Conservation (phyloP, 2,113 vertebrate species). For the Microtus richardsoni region DNA sequence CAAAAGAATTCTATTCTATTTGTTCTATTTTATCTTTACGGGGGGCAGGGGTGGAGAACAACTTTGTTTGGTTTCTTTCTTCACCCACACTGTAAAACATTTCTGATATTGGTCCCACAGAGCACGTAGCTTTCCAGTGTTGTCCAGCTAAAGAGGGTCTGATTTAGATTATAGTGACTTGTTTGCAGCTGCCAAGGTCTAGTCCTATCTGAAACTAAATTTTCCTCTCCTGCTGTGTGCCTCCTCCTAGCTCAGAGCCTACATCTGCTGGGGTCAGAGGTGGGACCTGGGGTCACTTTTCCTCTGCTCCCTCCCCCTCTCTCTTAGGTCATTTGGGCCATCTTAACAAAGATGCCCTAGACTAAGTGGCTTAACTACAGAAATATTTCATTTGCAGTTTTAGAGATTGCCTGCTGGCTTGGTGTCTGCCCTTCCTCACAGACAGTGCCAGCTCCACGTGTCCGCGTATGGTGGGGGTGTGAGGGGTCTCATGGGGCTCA, state of each 20-base stretch:
- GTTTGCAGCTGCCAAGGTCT: not conserved
- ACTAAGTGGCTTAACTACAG: not conserved
- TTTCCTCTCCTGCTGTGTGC: not conserved
- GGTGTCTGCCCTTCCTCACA: not conserved
- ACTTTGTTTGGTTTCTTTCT: not conserved
- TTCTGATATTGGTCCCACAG: not conserved
- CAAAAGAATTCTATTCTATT: not conserved
- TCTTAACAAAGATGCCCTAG: not conserved
- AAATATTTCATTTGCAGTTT: not conserved
- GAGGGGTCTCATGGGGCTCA: not conserved
- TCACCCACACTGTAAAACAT: conserved; percentile 4
- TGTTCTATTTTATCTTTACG: not conserved
- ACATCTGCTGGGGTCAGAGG: fast-evolving
- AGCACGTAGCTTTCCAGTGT: not conserved
- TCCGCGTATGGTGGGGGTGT: fast-evolving
- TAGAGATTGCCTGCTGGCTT: no score
- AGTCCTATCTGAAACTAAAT: not conserved
- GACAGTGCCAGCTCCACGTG: not conserved
- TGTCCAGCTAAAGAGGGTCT: not conserved
- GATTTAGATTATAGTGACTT: not conserved
- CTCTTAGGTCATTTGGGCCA: not conserved
- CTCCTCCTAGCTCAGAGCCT: not conserved
- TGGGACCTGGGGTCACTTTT: not conserved
- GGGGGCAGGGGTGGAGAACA: not conserved
- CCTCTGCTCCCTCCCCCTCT: not conserved